phyloP scores from a whole-genome alignment of 2,113 vertebrate genomes.

The Nothocercus julius region DNA sequence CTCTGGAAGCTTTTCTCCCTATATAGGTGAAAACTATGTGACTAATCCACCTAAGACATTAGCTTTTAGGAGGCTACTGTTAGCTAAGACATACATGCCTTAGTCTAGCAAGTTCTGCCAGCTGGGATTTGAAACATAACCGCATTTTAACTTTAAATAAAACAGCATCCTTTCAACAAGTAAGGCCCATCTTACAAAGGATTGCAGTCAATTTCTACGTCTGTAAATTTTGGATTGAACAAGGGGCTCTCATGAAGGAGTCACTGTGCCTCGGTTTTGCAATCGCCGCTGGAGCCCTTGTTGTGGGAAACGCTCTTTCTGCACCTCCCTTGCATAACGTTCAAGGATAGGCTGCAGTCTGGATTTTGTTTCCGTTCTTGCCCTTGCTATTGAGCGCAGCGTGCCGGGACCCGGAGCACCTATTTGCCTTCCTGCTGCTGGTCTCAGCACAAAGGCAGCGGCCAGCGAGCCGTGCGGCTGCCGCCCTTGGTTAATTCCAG shows the following conservation, averaged over 20 bases:
- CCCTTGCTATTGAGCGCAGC: neutral
- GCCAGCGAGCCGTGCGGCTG: neutral
- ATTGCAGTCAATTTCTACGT: neutral
- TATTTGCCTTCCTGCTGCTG: neutral
- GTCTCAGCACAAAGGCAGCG: neutral
- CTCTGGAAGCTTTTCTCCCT: neutral
- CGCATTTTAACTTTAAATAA: neutral
- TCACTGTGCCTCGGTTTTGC: neutral
- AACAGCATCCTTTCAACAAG: neutral
- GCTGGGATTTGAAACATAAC: neutral
- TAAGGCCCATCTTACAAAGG: neutral
- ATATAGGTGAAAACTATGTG: neutral
- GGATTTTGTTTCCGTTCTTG: neutral
- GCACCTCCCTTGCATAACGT: constrained; percentile 14
- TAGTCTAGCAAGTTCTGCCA: neutral
- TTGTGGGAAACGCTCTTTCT: neutral
- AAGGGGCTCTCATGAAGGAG: neutral
- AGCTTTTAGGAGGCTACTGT: neutral
- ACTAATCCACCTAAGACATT: neutral
- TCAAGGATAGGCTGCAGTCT: neutral
- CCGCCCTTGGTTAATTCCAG: neutral
- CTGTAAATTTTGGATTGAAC: neutral
- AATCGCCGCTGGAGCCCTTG: neutral
- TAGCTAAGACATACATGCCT: neutral
- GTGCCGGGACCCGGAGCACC: neutral